Conservation (phyloP, 2,888 invertebrate genomes). For the Coelogynopora nodosa region DNA sequence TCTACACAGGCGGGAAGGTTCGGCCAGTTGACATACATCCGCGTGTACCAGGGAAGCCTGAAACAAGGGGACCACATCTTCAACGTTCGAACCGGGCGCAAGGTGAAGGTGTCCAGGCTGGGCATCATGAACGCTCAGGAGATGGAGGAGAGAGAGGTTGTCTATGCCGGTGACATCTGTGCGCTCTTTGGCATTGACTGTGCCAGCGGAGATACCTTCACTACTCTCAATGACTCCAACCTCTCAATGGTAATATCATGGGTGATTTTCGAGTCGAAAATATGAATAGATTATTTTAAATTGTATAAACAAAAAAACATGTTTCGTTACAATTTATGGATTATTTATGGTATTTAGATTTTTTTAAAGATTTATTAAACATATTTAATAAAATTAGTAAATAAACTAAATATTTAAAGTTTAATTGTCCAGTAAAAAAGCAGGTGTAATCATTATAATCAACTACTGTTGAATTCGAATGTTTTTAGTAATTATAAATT, state of each 20-base stretch:
- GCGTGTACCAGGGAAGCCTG: constrained; percentile 93
- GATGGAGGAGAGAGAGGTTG: constrained; percentile 86
- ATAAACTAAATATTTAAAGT: too few species aligned
- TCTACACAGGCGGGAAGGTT: constrained; percentile 73
- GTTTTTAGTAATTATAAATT: too few species aligned
- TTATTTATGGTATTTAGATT: too few species aligned
- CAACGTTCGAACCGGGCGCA: constrained; percentile 81
- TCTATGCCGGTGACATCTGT: constrained; percentile 92
- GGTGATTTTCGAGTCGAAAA: not conserved
- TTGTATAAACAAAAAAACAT: too few species aligned
- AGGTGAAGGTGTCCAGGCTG: constrained; percentile 75
- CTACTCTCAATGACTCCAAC: not conserved
- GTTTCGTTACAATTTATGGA: too few species aligned
- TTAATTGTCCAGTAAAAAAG: too few species aligned
- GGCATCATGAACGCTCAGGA: constrained; percentile 90
- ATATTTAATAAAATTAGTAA: too few species aligned
- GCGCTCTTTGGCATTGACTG: constrained; percentile 96
- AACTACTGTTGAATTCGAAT: too few species aligned
- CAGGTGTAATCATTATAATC: too few species aligned
- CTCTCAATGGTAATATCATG: not conserved
- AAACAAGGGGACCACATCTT: constrained; percentile 77
- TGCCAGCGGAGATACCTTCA: constrained; percentile 91
- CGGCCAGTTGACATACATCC: constrained; percentile 92
- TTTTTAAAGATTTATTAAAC: too few species aligned
- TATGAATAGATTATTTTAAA: not conserved